phyloP scores from a whole-genome alignment of 1,140 invertebrate species.

The Drosophila oshimai region DNA sequence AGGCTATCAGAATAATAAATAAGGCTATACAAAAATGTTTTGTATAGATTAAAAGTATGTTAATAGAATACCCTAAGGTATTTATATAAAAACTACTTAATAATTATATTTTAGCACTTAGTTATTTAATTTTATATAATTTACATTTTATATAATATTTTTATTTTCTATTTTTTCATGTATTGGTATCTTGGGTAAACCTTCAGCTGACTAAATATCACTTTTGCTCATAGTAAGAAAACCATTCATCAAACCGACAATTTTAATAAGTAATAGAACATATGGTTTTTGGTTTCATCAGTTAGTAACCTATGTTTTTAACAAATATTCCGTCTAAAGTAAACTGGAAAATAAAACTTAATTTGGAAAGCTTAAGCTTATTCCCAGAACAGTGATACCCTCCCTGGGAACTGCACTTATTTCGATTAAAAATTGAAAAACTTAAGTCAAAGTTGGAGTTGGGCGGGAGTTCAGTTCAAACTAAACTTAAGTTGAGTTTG shows the following conservation, averaged over 20 bases:
- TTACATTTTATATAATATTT: no score
- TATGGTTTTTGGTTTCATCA: no score
- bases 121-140: no score
- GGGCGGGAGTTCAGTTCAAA: conserved; percentile 33
- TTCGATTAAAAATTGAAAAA: conserved; percentile 70
- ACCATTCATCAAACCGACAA: no score
- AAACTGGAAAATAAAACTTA: conserved; percentile 3
- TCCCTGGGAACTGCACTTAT: background rate
- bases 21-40: background rate
- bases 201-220: no score
- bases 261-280: no score
- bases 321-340: background rate
- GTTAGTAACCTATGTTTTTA: no score
- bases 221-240: no score
- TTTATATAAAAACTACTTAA: no score
- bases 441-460: conserved; percentile 47
- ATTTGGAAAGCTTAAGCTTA: conserved; percentile 4
- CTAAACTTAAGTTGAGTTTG: conserved; percentile 65
- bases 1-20: background rate
- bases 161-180: no score
- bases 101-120: background rate
- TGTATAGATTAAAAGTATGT: background rate
- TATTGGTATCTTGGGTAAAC: no score
- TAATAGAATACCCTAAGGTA: no score
- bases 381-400: conserved; percentile 12